Conservation (phyloP, 2,797 vertebrate species). For the Paedocypris micromegethes region DNA sequence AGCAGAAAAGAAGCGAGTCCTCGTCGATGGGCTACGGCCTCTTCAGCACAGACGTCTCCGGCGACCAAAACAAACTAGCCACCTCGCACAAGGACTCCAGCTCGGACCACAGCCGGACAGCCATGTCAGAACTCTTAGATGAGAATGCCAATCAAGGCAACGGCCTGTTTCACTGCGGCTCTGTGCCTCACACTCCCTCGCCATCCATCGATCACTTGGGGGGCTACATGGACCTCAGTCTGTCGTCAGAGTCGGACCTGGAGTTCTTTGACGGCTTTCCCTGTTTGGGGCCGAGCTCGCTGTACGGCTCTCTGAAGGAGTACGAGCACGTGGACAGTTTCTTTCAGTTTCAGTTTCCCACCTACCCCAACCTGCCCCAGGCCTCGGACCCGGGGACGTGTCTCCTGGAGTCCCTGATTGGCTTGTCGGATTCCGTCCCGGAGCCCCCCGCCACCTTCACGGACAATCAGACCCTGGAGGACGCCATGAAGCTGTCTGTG, state of each 20-base stretch:
- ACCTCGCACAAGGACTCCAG: conserved; percentile 53
- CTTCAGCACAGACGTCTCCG: conserved; percentile 76
- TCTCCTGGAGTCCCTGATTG: conserved; percentile 90
- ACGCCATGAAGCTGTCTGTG: conserved; percentile 83
- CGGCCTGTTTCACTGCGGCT: conserved; percentile 70
- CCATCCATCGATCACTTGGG: conserved; percentile 70
- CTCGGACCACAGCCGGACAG: conserved; percentile 62
- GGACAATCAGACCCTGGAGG: conserved; percentile 91
- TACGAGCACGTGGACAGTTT: conserved; percentile 85
- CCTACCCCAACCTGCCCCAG: conserved; percentile 74
- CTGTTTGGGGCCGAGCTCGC: conserved; percentile 85
- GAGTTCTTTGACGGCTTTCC: conserved; percentile 92
- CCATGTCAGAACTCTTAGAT: conserved; percentile 80
- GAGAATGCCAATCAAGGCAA: conserved; percentile 91
- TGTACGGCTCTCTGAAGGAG: conserved; percentile 87
- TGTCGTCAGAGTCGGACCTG: conserved; percentile 87
- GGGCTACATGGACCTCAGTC: conserved; percentile 88
- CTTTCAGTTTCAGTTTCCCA: conserved; percentile 82
- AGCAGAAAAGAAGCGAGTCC: conserved; percentile 50
- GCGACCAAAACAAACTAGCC: conserved; percentile 67
- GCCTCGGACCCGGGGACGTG: conserved; percentile 76
- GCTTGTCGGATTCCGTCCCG: conserved; percentile 82
- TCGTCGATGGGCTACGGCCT: conserved; percentile 65
- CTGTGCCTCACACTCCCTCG: conserved; percentile 63
- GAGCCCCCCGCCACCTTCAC: conserved; percentile 82